Percentiles rank a stretch among this genome's conserved stretches.
Conservation (phyloP, 2,797 vertebrate species). For the Anguilla obscura region DNA sequence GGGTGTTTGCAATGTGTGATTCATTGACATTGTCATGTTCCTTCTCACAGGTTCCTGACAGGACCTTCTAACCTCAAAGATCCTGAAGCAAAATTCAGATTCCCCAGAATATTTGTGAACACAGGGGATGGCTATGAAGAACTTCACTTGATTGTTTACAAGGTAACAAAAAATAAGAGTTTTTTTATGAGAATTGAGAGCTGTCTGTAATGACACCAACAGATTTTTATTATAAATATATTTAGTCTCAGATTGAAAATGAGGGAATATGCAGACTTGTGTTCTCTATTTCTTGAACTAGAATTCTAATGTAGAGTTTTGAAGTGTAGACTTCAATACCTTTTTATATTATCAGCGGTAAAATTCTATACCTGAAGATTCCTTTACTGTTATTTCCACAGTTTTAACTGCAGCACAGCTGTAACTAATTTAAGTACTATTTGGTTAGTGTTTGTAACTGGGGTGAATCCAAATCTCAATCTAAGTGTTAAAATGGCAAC, state of each 20-base stretch:
- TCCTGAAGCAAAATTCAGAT: slow-evolving; percentile 91
- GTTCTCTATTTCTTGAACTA: slow-evolving; percentile 1
- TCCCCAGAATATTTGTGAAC: slow-evolving; percentile 95
- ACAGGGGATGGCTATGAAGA: slow-evolving; percentile 86
- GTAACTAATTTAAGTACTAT: background rate
- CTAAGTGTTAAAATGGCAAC: background rate
- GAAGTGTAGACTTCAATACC: background rate
- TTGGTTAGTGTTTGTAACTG: slow-evolving; percentile 19
- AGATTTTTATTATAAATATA: background rate
- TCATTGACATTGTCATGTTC: background rate
- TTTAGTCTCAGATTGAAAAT: background rate
- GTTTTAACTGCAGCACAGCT: background rate
- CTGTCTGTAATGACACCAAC: background rate
- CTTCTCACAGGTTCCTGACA: slow-evolving; percentile 87
- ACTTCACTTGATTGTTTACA: slow-evolving; percentile 97
- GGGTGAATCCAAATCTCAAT: background rate
- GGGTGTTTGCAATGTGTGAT: background rate
- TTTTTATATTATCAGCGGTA: background rate
- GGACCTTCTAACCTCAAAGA: slow-evolving; percentile 94
- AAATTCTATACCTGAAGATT: background rate
- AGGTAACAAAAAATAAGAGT: slow-evolving; percentile 70
- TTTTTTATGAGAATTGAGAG: background rate
- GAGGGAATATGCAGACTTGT: slow-evolving; percentile 24
- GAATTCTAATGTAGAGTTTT: background rate
- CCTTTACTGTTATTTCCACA: background rate